Conservation (phyloP, 2,797 vertebrate genomes). For the Uromys caudimaculatus region DNA sequence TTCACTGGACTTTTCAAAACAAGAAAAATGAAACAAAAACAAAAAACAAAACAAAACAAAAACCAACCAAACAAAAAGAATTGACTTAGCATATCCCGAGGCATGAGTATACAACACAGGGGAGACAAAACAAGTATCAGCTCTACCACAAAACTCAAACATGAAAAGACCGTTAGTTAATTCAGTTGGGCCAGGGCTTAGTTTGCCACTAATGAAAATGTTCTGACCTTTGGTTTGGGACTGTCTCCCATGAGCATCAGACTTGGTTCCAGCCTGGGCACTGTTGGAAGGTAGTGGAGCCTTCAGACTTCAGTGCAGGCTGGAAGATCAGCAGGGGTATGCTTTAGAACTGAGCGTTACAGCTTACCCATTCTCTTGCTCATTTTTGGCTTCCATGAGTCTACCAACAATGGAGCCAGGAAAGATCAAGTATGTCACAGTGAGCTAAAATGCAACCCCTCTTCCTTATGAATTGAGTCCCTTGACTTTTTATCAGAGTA, state of each 20-base stretch:
- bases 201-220: not conserved
- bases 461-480: not conserved
- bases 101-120: not conserved
- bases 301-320: fast-evolving
- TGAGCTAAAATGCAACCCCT: not conserved
- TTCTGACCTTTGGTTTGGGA: not conserved
- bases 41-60: not conserved
- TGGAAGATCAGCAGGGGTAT: not conserved
- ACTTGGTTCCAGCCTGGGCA: not conserved
- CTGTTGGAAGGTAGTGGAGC: not conserved
- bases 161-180: not conserved
- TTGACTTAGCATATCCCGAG: not conserved
- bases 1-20: not conserved
- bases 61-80: not conserved
- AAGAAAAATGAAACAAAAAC: not conserved
- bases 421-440: not conserved
- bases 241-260: not conserved
- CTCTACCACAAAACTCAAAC: not conserved
- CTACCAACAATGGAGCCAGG: no score
- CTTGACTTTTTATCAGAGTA: not conserved
- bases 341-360: not conserved
- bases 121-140: not conserved
- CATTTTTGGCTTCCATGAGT: not conserved
- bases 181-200: not conserved
- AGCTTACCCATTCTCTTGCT: not conserved